Evolutionary conservation across 64 coral and sea anemone genomes (phyloP).

Genomic region (Actinia equina): DNA sequence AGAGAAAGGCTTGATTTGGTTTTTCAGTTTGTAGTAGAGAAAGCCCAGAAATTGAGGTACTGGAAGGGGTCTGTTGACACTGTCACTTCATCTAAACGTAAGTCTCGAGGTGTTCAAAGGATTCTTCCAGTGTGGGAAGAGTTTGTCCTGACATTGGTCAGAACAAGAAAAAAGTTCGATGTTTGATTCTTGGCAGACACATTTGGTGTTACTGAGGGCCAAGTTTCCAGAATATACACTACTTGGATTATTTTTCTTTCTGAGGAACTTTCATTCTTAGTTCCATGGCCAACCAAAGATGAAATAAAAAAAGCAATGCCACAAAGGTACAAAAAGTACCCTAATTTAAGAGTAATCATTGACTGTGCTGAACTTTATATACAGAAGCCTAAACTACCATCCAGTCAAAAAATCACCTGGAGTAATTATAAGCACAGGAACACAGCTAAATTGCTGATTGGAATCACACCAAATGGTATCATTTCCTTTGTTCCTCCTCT

Average conservation of each 20-base stretch:
- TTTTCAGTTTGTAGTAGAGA: too few species aligned
- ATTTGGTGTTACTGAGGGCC: too few species aligned
- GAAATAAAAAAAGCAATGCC: slow-evolving; percentile 33
- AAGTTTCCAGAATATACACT: slow-evolving; percentile 25
- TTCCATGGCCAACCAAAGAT: slow-evolving; percentile 38
- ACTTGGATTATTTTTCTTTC: slow-evolving; percentile 46
- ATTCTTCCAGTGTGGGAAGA: too few species aligned
- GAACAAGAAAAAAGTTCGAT: too few species aligned
- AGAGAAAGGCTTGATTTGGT: too few species aligned
- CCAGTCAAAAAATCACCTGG: slow-evolving; percentile 34
- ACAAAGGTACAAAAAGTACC: slow-evolving; percentile 30
- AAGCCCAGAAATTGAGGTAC: too few species aligned
- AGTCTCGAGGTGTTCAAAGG: too few species aligned
- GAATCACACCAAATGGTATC: slow-evolving; percentile 25
- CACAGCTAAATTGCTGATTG: slow-evolving; percentile 34
- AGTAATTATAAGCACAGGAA: slow-evolving; percentile 62
- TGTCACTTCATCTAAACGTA: too few species aligned
- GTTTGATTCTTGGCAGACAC: too few species aligned
- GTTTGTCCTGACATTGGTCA: too few species aligned
- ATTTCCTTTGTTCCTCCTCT: slow-evolving; percentile 31
- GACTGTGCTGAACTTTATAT: slow-evolving; percentile 44
- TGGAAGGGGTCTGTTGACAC: too few species aligned
- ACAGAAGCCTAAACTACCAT: slow-evolving; percentile 23
- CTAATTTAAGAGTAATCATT: slow-evolving; percentile 25
- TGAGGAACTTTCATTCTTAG: slow-evolving; percentile 37